Base-by-base conservation (phyloP, 2,888 invertebrate genomes). In the Perithous albicinctus region DNA sequence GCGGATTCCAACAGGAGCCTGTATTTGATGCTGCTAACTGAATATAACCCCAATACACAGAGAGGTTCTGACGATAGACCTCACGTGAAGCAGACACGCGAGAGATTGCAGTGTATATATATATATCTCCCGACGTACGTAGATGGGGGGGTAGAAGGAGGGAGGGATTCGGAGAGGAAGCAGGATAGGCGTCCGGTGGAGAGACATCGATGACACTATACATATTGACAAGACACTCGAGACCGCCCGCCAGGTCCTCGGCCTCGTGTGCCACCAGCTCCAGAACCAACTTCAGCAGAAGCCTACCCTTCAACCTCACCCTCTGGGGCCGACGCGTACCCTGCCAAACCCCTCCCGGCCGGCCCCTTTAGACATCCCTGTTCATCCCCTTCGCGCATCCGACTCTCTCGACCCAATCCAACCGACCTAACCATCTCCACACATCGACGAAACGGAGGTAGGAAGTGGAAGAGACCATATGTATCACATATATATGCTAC, bases 201-300 rank as follows among this genome's bases (percentile, higher is more conserved):
- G 91, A 91, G 90, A 92, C 92, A 91, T 92, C 92, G 92, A 92
- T 92, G 92, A 92, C 91, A 91, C 91, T 92, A 92, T 92, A 92
- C 91, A 92, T 92, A 92, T 92, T 92, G 91, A 92, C 91, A 92
- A 92, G 91, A 90, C 91, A 92, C 92, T 92, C 89, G 92, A 92
- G 90, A 88, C 76, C 84, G 69, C 78, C 81, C 72, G 78, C 75
- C 67, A 72, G 69, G 78, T 83, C 70, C 79, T 78, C 72, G 75
- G 75, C 78, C 82, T 76, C 78, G 69, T 67, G 78, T 77, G 73
- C 76, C 59, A 74, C 70, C 66, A 72, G 75, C 67, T 76, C 69
- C 66, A 73, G 80, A 73, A 73, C 64, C 78, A 78, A 72, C 81
- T 81, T 74, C 56, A 80, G 74, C 67, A 67, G 59, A 56, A 76